These are phyloP conservation scores for Cyphotilapia sp. DNA, from an alignment of 2,113 vertebrate genomes.

Conservation along the genomic window DNA sequence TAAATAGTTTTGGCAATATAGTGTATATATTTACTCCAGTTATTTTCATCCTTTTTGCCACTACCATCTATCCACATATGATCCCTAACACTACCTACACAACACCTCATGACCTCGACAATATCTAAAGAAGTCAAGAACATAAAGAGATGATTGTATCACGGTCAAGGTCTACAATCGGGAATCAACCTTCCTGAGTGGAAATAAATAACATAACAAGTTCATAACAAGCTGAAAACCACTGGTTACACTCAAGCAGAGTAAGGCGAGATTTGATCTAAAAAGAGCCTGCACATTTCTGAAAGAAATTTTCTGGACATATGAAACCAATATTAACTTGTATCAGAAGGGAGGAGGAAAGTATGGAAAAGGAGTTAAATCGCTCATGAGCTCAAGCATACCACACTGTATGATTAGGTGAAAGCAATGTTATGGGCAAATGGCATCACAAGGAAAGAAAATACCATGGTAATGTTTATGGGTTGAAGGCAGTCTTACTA, in stretches of 20 bases:
- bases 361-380: background rate
- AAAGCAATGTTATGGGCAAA: background rate
- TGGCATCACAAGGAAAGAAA: background rate
- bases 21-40: too few species aligned
- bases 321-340: background rate
- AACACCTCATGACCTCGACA: too few species aligned
- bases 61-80: too few species aligned
- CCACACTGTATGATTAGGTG: background rate
- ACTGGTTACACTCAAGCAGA: background rate
- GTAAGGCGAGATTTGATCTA: background rate
- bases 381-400: background rate
- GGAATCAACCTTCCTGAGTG: background rate
- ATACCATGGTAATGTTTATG: background rate
- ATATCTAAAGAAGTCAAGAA: too few species aligned
- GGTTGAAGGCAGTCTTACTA: background rate
- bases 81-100: too few species aligned
- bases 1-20: too few species aligned
- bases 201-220: background rate
- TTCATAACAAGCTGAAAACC: background rate
- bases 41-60: too few species aligned
- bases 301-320: rapidly evolving
- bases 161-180: too few species aligned
- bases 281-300: background rate
- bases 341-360: rapidly evolving
- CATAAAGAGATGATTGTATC: too few species aligned